Conservation (phyloP, 2,797 vertebrate genomes). For the Apodemus agrarius region DNA sequence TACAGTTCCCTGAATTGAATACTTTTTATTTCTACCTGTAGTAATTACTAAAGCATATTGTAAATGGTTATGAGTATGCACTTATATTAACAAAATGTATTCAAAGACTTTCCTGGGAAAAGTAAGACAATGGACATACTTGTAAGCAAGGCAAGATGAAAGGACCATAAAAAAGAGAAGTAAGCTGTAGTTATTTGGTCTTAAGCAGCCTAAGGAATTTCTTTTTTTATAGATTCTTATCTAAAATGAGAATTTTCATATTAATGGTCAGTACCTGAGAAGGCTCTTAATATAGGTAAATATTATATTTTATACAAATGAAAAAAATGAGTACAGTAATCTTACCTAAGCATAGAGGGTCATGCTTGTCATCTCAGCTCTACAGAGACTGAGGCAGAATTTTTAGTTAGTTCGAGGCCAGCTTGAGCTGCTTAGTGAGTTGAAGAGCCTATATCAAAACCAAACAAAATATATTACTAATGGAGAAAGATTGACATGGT, state of each 20-base stretch:
- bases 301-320: not conserved
- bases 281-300: not conserved
- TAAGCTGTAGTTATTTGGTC: not conserved
- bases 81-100: not conserved
- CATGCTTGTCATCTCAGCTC: not conserved
- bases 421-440: too few relatives aligned
- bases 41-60: not conserved
- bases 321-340: not conserved
- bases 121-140: accelerated
- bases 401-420: not conserved
- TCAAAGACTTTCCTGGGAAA: not conserved
- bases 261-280: not conserved
- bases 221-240: not conserved
- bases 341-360: not conserved
- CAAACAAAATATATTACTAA: not conserved
- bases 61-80: too few relatives aligned
- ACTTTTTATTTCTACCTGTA: not conserved
- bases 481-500: not conserved
- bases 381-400: not conserved
- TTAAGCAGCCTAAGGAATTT: not conserved
- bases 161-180: not conserved
- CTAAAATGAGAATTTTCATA: not conserved
- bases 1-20: not conserved
- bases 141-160: not conserved
- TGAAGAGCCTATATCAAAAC: not conserved